Evolutionary conservation across 1,140 invertebrate species (phyloP), one percentile per base, ranked within the genome.

Genomic region (Pseudomyrmex concolor): DNA sequence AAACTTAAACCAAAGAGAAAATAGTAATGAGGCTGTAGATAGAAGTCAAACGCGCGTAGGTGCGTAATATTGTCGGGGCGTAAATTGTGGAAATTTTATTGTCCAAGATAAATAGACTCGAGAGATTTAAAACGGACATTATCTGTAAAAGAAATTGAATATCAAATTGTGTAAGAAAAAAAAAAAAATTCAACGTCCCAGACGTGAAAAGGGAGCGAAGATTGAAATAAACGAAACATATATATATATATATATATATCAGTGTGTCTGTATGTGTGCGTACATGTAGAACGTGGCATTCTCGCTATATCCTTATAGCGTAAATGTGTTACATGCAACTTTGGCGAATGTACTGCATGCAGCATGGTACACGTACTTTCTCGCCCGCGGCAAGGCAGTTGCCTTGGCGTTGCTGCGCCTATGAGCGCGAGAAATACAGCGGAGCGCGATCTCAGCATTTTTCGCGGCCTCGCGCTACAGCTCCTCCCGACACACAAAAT

Each of bases 351-450:
- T 45, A 19, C 51, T 48, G 10, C 25, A 17, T 55, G 67, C 57
- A 57, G 34, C 45, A 4, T 45, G 68, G 54, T 90, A 34, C 34
- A 7, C 34, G 34, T 34, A 90, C 90, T 92, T 92, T 92, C 91
- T 92, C 89, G 91, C 91, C 90, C 68, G 74, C 89, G 91, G 91
- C 91, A 92, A 92, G 91, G 91, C 86, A 91, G 74, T 85, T 66
- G 54, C 80, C 80, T 77, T 70, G 68, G 57, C 60, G 63, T 77
- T 25, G 68, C 17, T 73, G 59, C 22, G n/a, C 54, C 51, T 84
- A 80, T 84, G 62, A 71, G 50, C 34, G 34, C 34, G 34, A 34
- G 34, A 34, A 55, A 13, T 51, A 22, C 51, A 12, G 4, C 57
- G 7, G 10, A 19, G 19, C 45, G 25, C 8, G 43, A 74, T 74